phyloP scores from a whole-genome alignment of 2,888 invertebrate genomes.

The Scaptodrosophila latifasciaeformis region DNA sequence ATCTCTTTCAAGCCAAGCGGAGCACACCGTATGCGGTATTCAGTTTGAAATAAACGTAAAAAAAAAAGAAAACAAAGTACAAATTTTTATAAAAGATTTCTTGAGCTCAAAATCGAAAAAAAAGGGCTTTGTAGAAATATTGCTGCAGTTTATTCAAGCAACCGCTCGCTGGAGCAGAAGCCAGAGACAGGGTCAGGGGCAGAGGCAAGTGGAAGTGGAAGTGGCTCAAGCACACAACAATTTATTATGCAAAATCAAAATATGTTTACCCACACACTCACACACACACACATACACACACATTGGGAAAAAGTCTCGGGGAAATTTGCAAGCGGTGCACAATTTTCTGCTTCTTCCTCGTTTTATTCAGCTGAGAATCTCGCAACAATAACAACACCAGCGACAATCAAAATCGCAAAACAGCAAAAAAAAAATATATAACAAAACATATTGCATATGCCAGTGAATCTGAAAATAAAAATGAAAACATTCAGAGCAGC shows the following conservation, averaged over 20 bases:
- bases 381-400: too few relatives aligned
- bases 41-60: too few relatives aligned
- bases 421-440: too few relatives aligned
- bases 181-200: conserved; percentile 5
- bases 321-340: neutral
- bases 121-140: neutral
- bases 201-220: neutral
- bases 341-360: neutral
- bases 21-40: too few relatives aligned
- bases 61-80: too few relatives aligned
- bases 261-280: conserved; percentile 24
- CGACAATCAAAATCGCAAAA: too few relatives aligned
- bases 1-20: too few relatives aligned
- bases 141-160: conserved; percentile 17
- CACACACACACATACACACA: neutral
- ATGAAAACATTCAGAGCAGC: too few relatives aligned
- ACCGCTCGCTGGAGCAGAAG: conserved; percentile 9
- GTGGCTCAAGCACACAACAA: conserved; percentile 22
- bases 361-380: conserved; percentile 1
- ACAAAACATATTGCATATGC: too few relatives aligned
- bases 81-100: too few relatives aligned
- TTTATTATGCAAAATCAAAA: conserved; percentile 53
- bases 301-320: too few relatives aligned
- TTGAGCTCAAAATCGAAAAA: neutral
- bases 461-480: too few relatives aligned